phyloP scores from a whole-genome alignment of 30 jellyfish, hydroid and myxozoan species.

The Aurelia sp. region DNA sequence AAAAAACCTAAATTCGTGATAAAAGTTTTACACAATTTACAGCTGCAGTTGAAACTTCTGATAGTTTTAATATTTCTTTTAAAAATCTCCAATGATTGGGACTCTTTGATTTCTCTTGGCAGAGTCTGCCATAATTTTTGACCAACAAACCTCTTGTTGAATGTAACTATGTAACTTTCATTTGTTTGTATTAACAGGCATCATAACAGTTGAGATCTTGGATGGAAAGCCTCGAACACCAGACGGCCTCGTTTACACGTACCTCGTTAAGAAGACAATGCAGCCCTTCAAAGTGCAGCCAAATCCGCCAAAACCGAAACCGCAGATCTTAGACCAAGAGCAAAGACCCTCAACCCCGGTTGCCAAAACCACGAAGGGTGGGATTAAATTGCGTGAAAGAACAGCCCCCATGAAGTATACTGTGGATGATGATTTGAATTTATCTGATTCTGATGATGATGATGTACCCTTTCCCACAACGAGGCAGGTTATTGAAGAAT shows the following conservation, averaged over 20 bases:
- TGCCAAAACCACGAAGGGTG: slow-evolving; percentile 81
- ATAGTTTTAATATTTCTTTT: too few relatives aligned
- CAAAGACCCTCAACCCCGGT: slow-evolving; percentile 57
- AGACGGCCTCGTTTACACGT: slow-evolving; percentile 84
- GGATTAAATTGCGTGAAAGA: slow-evolving; percentile 89
- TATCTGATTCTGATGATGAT: slow-evolving; percentile 81
- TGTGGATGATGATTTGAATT: slow-evolving; percentile 75
- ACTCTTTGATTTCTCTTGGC: too few relatives aligned
- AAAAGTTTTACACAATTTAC: too few relatives aligned
- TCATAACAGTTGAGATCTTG: slow-evolving; percentile 88
- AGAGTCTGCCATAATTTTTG: too few relatives aligned
- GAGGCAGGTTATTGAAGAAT: slow-evolving; percentile 76
- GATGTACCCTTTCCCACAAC: slow-evolving; percentile 95
- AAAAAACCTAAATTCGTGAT: too few relatives aligned
- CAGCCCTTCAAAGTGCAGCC: slow-evolving; percentile 93
- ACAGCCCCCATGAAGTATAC: slow-evolving; percentile 90
- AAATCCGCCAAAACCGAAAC: slow-evolving; percentile 64
- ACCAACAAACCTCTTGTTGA: too few relatives aligned
- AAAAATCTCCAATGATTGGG: too few relatives aligned
- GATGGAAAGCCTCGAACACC: slow-evolving; percentile 91
- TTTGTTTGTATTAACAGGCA: slow-evolving; percentile 50
- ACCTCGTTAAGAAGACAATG: slow-evolving; percentile 76
- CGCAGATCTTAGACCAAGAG: slow-evolving; percentile 28
- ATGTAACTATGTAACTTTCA: too few relatives aligned
- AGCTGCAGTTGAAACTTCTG: too few relatives aligned